Evolutionary conservation across 2,113 vertebrate species (phyloP), one percentile per base, ranked within the genome.

Genomic region (Hemiprocne comata): DNA sequence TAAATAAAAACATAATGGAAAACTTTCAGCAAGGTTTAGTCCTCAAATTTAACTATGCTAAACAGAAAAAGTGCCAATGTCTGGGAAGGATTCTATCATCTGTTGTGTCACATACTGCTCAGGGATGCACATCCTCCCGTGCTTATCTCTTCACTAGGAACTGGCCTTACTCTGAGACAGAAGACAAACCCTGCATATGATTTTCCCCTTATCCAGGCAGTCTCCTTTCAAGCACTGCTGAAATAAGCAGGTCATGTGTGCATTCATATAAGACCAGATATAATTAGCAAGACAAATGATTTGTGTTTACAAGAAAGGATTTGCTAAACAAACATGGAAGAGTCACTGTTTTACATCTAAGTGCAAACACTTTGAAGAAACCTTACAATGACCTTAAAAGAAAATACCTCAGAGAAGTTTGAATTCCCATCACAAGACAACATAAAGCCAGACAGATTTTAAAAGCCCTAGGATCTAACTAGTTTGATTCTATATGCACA

Each of bases 261-360:
- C 42, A 60, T 89, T 92, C 85, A 26, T 51, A 26, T 31, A 69
- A 80, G 67, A 87, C 40, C 67, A 93, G 55, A 75, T 54, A 73
- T 51, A 88, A 87, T 89, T 93, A 93, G 74, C 48, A 85, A 48
- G 62, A 86, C 51, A 77, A 83, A 82, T 72, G 48, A 66, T 66
- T 93, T 57, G 17, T 79, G 40, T 51, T 92, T 93, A 54, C 20
- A 91, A 44, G 18, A 93, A 89, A 94, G 36, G 13, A 77, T 67
- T 42, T 60, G 21, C 40, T 84, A 85, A 83, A 90, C 42, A 86
- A 66, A 69, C 85, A 70, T 2, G 4, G 21, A 84, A 71, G 46
- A 69, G 13, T 44, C 4, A 21, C n/a, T 65, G 9, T 40, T 85
- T 60, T 31, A 90, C 18, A 87, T 61, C 15, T 55, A 48, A 84